phyloP scores from a whole-genome alignment of 2,797 vertebrate species.

The Enteromius fasciolatus region DNA sequence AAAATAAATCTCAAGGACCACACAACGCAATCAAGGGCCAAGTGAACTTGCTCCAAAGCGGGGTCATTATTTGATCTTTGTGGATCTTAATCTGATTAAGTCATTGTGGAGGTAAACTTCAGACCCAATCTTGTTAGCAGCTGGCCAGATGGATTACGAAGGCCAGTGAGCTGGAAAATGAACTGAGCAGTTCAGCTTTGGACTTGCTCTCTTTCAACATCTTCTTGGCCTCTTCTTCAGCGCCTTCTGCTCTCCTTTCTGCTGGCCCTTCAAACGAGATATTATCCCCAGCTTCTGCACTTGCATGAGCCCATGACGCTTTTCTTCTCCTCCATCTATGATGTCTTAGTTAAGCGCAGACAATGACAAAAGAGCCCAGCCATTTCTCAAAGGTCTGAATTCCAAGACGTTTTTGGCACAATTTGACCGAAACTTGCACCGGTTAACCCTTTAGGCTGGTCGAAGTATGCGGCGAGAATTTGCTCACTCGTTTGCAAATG shows the following conservation, averaged over 20 bases:
- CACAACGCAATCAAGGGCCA: constrained; percentile 98
- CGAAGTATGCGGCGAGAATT: constrained; percentile 77
- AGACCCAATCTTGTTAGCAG: constrained; percentile 99
- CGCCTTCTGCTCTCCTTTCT: constrained; percentile 73
- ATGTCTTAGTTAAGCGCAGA: constrained; percentile 75
- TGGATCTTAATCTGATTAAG: constrained; percentile 99
- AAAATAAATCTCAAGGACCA: constrained; percentile 99
- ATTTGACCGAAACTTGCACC: constrained; percentile 68
- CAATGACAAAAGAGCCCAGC: constrained; percentile 74
- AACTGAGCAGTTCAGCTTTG: constrained; percentile 99
- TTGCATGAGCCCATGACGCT: constrained; percentile 73
- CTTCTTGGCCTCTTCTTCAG: constrained; percentile 72
- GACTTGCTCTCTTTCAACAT: constrained; percentile 98
- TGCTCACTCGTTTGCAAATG: constrained; percentile 81
- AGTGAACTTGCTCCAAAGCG: constrained; percentile 99
- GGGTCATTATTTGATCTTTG: constrained; percentile 99
- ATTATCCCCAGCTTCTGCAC: constrained; percentile 84
- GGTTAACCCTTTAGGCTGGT: constrained; percentile 69
- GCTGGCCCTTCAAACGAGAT: constrained; percentile 87
- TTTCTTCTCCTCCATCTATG: constrained; percentile 74
- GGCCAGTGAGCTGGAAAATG: constrained; percentile 99
- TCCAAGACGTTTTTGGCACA: constrained; percentile 63
- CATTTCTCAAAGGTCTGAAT: constrained; percentile 67
- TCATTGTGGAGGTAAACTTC: constrained; percentile 99
- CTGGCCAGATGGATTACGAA: constrained; percentile 99